phyloP scores from a whole-genome alignment of 2,113 vertebrate species.

The Protobothrops flavoviridis region DNA sequence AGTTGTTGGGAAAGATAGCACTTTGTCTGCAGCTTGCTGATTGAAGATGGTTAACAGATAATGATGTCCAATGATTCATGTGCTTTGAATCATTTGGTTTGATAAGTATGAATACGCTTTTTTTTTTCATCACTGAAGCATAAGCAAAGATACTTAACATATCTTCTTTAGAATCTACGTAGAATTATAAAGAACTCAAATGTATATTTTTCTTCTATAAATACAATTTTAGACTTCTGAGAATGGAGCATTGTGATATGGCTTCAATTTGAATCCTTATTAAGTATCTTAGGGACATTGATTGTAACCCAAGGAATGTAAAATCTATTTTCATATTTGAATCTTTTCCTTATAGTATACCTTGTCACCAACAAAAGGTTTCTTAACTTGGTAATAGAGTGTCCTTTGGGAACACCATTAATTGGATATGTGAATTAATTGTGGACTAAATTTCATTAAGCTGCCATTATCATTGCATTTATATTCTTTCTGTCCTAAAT shows the following conservation, averaged over 20 bases:
- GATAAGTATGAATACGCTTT: background rate
- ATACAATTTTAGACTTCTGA: background rate
- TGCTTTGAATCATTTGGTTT: background rate
- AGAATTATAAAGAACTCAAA: background rate
- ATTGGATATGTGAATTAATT: slow-evolving; percentile 63
- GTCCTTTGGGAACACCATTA: slow-evolving; percentile 43
- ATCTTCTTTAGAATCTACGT: background rate
- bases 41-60: background rate
- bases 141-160: background rate
- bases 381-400: slow-evolving; percentile 38
- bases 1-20: background rate
- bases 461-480: slow-evolving; percentile 42
- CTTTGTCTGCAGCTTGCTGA: background rate
- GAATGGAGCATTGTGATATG: background rate
- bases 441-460: slow-evolving; percentile 59
- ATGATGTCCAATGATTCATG: background rate
- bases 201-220: background rate
- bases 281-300: background rate
- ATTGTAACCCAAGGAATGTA: slow-evolving; percentile 15
- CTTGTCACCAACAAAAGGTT: background rate
- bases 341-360: slow-evolving; percentile 40
- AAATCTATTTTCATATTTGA: background rate
- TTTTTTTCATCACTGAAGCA: background rate
- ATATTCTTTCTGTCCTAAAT: slow-evolving; percentile 52
- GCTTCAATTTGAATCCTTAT: slow-evolving; percentile 1